Evolutionary conservation across 2,888 invertebrate species (phyloP).

Genomic region (Heterodera filipjevi): DNA sequence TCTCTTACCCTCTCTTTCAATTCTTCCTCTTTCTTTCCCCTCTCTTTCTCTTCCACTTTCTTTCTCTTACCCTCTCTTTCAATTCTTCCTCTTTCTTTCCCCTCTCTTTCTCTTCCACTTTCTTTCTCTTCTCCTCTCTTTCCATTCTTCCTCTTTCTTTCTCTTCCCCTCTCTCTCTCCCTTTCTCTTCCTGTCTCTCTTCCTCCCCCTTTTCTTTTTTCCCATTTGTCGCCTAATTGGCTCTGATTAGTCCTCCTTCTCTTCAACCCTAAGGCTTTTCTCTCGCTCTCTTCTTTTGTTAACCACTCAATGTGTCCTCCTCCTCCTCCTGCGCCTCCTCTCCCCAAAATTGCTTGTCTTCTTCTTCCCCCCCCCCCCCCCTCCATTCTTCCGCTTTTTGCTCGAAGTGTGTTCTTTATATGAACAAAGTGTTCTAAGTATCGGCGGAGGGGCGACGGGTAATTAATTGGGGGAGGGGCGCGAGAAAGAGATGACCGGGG

Average conservation of each 20-base stretch:
- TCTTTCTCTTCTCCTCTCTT: neutral
- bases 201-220: too few relatives aligned
- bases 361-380: neutral
- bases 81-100: neutral
- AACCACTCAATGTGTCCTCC: neutral
- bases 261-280: neutral
- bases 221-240: neutral
- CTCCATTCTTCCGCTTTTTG: constrained; percentile 5
- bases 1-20: too few relatives aligned
- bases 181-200: neutral
- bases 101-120: neutral
- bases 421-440: neutral
- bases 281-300: neutral
- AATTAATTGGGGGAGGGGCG: constrained; percentile 23
- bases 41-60: too few relatives aligned
- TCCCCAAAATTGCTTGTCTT: too few relatives aligned
- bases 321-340: neutral
- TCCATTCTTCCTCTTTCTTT: neutral
- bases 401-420: neutral
- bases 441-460: neutral
- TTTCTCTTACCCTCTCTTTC: too few relatives aligned
- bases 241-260: constrained; percentile 2
- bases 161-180: neutral
- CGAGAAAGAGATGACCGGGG: neutral
- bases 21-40: neutral